Base-by-base conservation (phyloP, 2,113 vertebrate genomes). In the Pontoporia blainvillei region DNA sequence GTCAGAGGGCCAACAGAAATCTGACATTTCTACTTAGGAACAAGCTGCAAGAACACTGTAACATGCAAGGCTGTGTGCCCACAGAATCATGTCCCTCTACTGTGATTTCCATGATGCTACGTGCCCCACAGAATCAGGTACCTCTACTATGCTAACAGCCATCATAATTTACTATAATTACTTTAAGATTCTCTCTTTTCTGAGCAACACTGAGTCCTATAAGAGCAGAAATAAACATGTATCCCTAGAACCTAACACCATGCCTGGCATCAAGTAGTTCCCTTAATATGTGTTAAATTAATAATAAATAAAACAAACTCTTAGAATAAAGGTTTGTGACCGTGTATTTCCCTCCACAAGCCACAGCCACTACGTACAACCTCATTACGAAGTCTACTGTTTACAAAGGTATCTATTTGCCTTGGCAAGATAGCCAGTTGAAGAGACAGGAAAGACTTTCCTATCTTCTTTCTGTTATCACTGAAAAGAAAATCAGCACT, bases 401-500 rank as follows among this genome's bases (percentile, higher is more conserved):
- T 91, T 52, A 87, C 36, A 86, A 67, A 88, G 34, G n/a, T 52
- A 46, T 10, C 2, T 39, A n/a, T 84, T 84, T 76, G 49, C 52
- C 69, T 78, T 67, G 44, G 64, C 34, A 36, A 75, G 49, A 14
- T 29, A 78, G 82, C 29, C 14, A 23, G 25, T 49, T 27, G 1
- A 41, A 79, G 46, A 91, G 7, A 66, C 15, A 69, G n/a, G 20
- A 75, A 85, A 89, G 86, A 46, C 72, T 52, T 67, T 75, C 61
- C 69, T 78, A 29, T 52, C n/a, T 90, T 94, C 62, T 73, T 89
- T 67, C 12, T 78, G 5, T 18, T 18, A 52, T 31, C 57, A 89
- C 62, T 94, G 73, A 88, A 90, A 67, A 92, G 71, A 79, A 90
- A 91, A 93, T 44, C 13, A 44, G 62, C 61, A 91, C 23, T 61